A percentile compares a stretch with the other conserved stretches of the same genome.
phyloP scores from a whole-genome alignment of 2,888 invertebrate species.

The Acleris sparsana region DNA sequence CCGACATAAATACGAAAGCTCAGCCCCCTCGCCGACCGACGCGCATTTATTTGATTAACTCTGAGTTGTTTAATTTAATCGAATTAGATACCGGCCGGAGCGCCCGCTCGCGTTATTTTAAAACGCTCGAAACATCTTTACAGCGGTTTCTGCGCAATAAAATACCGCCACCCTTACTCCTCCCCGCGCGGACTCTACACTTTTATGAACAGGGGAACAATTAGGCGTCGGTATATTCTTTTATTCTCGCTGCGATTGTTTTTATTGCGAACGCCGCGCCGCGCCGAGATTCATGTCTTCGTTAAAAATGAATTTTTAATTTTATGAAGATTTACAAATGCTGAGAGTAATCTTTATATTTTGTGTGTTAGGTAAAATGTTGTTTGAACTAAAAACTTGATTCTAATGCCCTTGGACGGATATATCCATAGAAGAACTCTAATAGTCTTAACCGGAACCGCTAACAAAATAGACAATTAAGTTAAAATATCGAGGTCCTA shows the following conservation, averaged over 20 bases:
- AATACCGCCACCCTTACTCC: conserved; percentile 73
- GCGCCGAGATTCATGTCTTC: conserved; percentile 72
- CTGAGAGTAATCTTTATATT: conserved; percentile 65
- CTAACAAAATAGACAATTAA: too few species aligned
- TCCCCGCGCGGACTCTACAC: conserved; percentile 75
- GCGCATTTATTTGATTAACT: conserved; percentile 84
- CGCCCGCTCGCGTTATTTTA: conserved; percentile 76
- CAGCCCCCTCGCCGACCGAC: conserved; percentile 63
- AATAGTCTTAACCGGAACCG: too few species aligned
- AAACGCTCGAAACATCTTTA: conserved; percentile 81
- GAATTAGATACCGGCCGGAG: conserved; percentile 78
- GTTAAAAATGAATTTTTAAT: conserved; percentile 80
- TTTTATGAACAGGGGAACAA: conserved; percentile 83
- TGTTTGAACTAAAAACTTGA: conserved; percentile 1
- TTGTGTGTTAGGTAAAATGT: conserved; percentile 44
- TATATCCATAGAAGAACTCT: too few species aligned
- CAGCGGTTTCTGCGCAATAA: conserved; percentile 82
- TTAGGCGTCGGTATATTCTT: conserved; percentile 78
- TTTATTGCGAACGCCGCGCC: conserved; percentile 63
- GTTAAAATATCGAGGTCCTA: too few species aligned
- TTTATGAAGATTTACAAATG: conserved; percentile 69
- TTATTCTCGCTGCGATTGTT: conserved; percentile 78
- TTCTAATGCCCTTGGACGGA: neutral
- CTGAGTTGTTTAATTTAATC: conserved; percentile 84
- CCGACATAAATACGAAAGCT: conserved; percentile 78